A percentile compares a stretch with the other conserved stretches of the same genome.
These are phyloP conservation scores for Lasius fuliginosus DNA, from an alignment of 2,888 invertebrate genomes.

Conservation along the genomic window DNA sequence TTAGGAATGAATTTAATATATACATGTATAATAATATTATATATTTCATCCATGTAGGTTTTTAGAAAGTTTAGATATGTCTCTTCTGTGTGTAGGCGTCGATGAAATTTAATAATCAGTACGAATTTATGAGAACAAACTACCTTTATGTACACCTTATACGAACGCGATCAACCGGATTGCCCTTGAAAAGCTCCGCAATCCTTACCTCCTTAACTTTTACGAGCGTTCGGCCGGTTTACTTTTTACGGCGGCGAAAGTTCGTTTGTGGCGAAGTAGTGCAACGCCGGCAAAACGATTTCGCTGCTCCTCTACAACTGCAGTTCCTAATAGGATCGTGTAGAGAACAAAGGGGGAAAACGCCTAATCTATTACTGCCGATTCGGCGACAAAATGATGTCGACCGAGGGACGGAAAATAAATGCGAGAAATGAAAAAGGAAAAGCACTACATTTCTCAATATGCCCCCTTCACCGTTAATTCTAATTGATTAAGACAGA, in stretches of 20 bases:
- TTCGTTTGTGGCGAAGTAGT: constrained; percentile 63
- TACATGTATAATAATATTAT: not conserved
- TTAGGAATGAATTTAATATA: not conserved
- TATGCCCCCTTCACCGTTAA: not conserved
- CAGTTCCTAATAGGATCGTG: constrained; percentile 15
- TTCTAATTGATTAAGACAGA: not conserved
- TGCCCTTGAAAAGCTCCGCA: constrained; percentile 73
- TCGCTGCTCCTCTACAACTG: constrained; percentile 24
- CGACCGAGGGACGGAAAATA: not conserved
- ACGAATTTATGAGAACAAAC: not conserved
- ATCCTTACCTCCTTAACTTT: constrained; percentile 72
- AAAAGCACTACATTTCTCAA: not conserved
- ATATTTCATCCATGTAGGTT: not conserved
- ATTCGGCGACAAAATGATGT: constrained; percentile 24
- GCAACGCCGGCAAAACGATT: constrained; percentile 47
- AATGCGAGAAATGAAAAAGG: not conserved
- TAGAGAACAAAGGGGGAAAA: not conserved
- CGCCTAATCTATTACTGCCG: not conserved
- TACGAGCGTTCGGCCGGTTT: constrained; percentile 64
- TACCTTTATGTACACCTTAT: not conserved
- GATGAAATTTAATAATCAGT: not conserved
- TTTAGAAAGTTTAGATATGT: not conserved
- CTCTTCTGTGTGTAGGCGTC: not conserved
- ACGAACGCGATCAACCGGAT: constrained; percentile 36
- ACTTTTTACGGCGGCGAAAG: constrained; percentile 69